Evolutionary conservation across 2,113 vertebrate species (phyloP), one percentile per base, ranked within the genome.

Genomic region (Cheirogaleus medius): DNA sequence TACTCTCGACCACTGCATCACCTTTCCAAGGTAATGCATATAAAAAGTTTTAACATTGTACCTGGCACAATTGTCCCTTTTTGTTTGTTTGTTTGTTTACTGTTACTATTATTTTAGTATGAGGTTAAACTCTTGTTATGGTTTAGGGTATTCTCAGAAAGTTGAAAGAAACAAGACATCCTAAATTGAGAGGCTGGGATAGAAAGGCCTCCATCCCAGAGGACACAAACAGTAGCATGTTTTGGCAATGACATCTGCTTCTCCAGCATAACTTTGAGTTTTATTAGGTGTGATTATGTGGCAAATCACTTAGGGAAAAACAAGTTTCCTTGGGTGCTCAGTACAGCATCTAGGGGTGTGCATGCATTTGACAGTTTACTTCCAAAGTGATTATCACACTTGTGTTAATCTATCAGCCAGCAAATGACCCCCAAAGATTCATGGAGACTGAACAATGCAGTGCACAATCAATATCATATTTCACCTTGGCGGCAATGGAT

Each of bases 401-500:
- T 91, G 60, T 82, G 90, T 90, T 95, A 97, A 96, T 96, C 92
- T 93, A 92, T 96, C 77, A 98, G 90, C 66, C 58, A 88, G 84
- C 60, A 88, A 96, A 89, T 81, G 88, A 91, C 85, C 56, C 93
- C 66, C 81, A 91, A 90, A 91, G 85, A 91, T 73, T 96, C 96
- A 96, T 23, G 21, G 74, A 95, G 76, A 85, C 77, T 77, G 94
- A 87, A 76, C 47, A 94, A 78, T 88, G 60, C 17, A 17, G 71
- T 49, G 34, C 4, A 69, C 74, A 94, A 98, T 97, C 97, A 96
- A 97, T 97, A 93, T 95, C 94, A 96, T 97, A 97, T 97, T 98
- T 98, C 87, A 94, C 88, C 85, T 90, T 94, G 94, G 84, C 23
- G 11, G 81, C 84, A 86, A 3, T 60, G 85, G 64, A 71, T 96